Percentiles rank a stretch among this genome's conserved stretches.
phyloP scores from a whole-genome alignment of 2,888 invertebrate genomes.

The Phrixothrix hirtus region DNA sequence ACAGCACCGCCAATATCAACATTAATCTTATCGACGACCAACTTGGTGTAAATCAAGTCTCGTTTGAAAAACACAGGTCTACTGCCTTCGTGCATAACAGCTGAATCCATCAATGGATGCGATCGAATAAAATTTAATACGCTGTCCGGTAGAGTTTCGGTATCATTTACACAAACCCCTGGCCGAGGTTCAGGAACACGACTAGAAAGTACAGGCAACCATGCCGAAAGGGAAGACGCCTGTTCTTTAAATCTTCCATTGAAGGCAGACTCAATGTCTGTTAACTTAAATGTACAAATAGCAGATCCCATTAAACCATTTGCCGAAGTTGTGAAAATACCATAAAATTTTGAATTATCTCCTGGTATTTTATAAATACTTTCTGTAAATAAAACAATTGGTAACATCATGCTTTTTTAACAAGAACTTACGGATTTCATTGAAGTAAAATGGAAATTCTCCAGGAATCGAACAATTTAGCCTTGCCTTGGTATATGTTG shows the following conservation, averaged over 20 bases:
- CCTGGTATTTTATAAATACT: slow-evolving; percentile 92
- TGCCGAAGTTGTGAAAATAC: slow-evolving; percentile 93
- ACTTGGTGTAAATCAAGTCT: slow-evolving; percentile 86
- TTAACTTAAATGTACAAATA: slow-evolving; percentile 90
- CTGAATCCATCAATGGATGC: slow-evolving; percentile 97
- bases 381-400: slow-evolving; percentile 62
- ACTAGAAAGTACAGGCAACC: slow-evolving; percentile 91
- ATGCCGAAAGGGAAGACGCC: slow-evolving; percentile 87
- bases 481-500: slow-evolving; percentile 90
- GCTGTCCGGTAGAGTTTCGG: slow-evolving; percentile 85
- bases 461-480: slow-evolving; percentile 97
- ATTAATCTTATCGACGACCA: slow-evolving; percentile 87
- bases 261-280: slow-evolving; percentile 89
- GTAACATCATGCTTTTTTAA: not conserved
- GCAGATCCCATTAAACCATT: slow-evolving; percentile 97
- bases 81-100: slow-evolving; percentile 90
- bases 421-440: slow-evolving; percentile 85
- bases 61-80: slow-evolving; percentile 92
- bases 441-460: slow-evolving; percentile 98
- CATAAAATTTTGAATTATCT: slow-evolving; percentile 90
- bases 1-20: slow-evolving; percentile 73
- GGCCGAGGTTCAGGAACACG: slow-evolving; percentile 92
- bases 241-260: slow-evolving; percentile 97
- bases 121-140: slow-evolving; percentile 95
- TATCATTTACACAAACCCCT: slow-evolving; percentile 93